Base-by-base conservation (phyloP, 2,113 vertebrate genomes). In the Neotoma lepida region DNA sequence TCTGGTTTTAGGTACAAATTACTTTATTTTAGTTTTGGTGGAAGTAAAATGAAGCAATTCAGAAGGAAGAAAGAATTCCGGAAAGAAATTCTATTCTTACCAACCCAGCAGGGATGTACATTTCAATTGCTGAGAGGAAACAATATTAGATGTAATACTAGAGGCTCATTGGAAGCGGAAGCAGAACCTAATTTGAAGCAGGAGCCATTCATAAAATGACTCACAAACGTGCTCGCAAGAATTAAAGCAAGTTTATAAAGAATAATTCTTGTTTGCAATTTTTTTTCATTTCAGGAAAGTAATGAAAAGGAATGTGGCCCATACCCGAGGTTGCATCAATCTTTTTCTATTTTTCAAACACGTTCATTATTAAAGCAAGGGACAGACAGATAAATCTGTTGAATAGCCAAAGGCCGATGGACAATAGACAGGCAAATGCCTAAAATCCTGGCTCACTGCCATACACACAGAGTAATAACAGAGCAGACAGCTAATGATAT, bases 81-180 rank as follows among this genome's bases (percentile, higher is more conserved):
- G 97, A 97, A 97, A 97, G 96, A 97, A 97, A 97, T 97, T 97
- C 97, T 97, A 97, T 97, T 97, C 97, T 97, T 97, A 96, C 97
- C 94, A 97, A 93, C 97, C 94, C 97, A 97, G 97, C 97, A 96
- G 97, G 97, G 97, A 97, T 96, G 96, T 97, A 96, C 96, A 96
- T 97, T 97, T 97, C 97, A 97, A 96, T 96, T 97, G 97, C 97
- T 95, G 96, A 97, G 96, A 97, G 97, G 97, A 97, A 97, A 97
- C 96, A 97, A 97, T 97, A 97, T 97, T 97, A 97, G 86, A 95
- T 96, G 97, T 95, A 97, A 97, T 97, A 96, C 96, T 94, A 96
- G 94, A 97, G 97, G 94, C 96, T 96, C 96, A 96, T 94, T 97
- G 97, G 94, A 97, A 97, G 90, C 96, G 97, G 97, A 97, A 97